Conservation (phyloP, 2,797 vertebrate genomes). For the Pitangus sulphuratus region DNA sequence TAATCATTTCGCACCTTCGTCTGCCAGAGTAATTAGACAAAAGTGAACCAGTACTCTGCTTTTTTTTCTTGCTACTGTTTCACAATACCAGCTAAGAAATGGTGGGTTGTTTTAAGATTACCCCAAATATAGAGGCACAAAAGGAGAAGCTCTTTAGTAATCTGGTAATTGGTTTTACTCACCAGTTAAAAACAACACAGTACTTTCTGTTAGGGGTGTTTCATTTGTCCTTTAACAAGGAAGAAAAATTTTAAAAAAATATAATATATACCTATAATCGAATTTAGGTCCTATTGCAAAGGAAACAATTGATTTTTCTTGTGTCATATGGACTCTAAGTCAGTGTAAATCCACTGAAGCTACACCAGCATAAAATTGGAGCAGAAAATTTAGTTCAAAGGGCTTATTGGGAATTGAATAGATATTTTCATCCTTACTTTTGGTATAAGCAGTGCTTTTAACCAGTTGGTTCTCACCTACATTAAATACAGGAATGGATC, state of each 20-base stretch:
- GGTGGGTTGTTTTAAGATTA: constrained; percentile 3
- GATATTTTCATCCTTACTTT: background rate
- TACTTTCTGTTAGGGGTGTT: background rate
- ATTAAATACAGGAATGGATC: background rate
- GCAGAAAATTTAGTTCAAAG: background rate
- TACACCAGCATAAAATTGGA: background rate
- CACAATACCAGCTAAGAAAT: constrained; percentile 3
- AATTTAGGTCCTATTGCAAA: background rate
- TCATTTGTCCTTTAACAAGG: background rate
- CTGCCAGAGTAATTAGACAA: constrained; percentile 60
- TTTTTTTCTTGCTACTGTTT: constrained; percentile 32
- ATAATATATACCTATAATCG: background rate
- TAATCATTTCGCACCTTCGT: constrained; percentile 63
- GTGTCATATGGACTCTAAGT: background rate
- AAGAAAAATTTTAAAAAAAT: background rate
- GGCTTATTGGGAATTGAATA: background rate
- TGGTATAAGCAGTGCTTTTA: background rate
- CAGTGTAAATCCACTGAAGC: background rate
- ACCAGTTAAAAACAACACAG: background rate
- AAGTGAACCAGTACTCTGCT: background rate
- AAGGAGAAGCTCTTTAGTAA: background rate
- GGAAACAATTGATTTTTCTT: background rate
- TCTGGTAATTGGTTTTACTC: background rate
- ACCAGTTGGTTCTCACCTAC: background rate
- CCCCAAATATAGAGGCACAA: background rate